A percentile compares a stretch with the other conserved stretches of the same genome.
phyloP scores from a whole-genome alignment of 2,797 vertebrate species.

The Decapterus maruadsi region DNA sequence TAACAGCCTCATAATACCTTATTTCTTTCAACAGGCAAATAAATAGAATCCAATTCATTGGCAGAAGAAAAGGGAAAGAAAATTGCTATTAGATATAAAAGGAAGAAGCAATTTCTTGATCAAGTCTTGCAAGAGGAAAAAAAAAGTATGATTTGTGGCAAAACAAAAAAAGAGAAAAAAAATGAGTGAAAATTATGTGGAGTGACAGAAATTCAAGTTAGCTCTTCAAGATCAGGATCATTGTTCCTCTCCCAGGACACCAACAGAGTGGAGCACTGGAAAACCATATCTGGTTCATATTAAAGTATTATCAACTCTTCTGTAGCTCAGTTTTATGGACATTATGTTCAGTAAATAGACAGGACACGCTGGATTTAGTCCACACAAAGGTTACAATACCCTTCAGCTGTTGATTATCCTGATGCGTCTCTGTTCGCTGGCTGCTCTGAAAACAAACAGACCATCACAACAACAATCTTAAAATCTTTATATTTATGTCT shows the following conservation, averaged over 20 bases:
- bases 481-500: constrained; percentile 7
- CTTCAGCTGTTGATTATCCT: constrained; percentile 1
- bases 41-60: constrained; percentile 20
- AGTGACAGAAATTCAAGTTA: neutral
- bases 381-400: neutral
- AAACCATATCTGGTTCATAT: neutral
- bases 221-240: neutral
- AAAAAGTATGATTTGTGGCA: neutral
- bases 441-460: constrained; percentile 15
- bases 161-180: no score
- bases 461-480: neutral
- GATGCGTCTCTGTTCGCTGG: constrained; percentile 1
- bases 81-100: neutral
- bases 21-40: constrained; percentile 20
- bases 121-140: neutral
- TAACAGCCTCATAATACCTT: constrained; percentile 30
- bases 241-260: neutral
- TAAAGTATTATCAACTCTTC: neutral
- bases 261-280: neutral
- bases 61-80: constrained; percentile 13
- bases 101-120: neutral
- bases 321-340: neutral
- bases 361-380: neutral
- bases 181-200: neutral
- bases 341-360: constrained; percentile 3